Conservation (phyloP, 2,797 vertebrate genomes). For the Lithobates sylvaticus region DNA sequence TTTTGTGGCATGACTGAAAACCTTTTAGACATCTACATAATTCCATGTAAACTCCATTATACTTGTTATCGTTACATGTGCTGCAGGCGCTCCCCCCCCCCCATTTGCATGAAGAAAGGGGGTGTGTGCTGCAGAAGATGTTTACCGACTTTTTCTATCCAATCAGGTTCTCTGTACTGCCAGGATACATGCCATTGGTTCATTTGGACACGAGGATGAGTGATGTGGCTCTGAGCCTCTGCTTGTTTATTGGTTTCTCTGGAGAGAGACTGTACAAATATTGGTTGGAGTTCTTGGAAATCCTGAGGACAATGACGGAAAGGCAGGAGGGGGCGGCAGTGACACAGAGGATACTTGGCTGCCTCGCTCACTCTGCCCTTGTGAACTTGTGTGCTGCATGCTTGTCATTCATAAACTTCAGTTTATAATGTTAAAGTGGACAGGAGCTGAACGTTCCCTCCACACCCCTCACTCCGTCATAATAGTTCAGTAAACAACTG, state of each 20-base stretch:
- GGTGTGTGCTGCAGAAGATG: background rate
- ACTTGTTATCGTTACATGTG: background rate
- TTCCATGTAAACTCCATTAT: background rate
- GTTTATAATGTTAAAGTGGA: background rate
- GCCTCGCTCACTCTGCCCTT: background rate
- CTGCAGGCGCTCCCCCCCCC: background rate
- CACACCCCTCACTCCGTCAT: background rate
- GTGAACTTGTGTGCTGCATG: slow-evolving; percentile 1
- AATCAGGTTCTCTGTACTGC: background rate
- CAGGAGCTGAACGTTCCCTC: background rate
- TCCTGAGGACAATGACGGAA: background rate
- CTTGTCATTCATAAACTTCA: background rate
- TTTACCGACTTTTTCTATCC: slow-evolving; percentile 3
- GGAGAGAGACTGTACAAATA: slow-evolving; percentile 15
- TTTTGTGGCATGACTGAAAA: background rate
- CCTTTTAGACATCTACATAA: too few relatives aligned
- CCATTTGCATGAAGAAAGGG: background rate
- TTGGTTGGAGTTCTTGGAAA: slow-evolving; percentile 38
- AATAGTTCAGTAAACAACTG: background rate
- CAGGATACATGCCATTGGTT: background rate
- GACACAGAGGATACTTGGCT: background rate
- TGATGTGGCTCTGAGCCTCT: background rate
- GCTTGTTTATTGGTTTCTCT: slow-evolving; percentile 42
- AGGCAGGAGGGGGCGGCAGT: background rate
- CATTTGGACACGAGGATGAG: background rate